Conservation (phyloP, 1,140 invertebrate genomes). For the Psix sp. region DNA sequence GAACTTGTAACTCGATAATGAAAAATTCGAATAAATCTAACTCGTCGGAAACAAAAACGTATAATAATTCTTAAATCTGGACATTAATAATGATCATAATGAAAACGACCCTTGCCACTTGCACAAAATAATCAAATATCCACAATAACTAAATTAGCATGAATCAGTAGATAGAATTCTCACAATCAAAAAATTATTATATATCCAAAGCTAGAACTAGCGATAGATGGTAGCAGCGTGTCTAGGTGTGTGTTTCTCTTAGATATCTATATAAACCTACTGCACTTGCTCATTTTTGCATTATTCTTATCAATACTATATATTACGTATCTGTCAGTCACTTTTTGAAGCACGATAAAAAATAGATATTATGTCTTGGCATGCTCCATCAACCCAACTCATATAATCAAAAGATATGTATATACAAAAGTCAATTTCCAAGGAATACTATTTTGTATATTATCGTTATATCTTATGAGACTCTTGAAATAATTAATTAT, state of each 20-base stretch:
- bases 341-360: constrained; percentile 70
- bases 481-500: too few species aligned
- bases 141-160: constrained; percentile 56
- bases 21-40: too few species aligned
- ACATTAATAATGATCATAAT: too few species aligned
- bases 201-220: constrained; percentile 64
- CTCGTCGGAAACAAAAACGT: too few species aligned
- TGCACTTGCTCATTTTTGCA: constrained; percentile 70
- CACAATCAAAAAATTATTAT: not conserved
- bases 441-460: constrained; percentile 19
- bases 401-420: constrained; percentile 39
- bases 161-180: constrained; percentile 53
- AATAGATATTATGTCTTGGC: constrained; percentile 73
- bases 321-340: constrained; percentile 31
- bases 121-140: constrained; percentile 51
- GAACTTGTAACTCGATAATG: too few species aligned
- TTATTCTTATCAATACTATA: not conserved
- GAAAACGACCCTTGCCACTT: too few species aligned
- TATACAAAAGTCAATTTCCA: too few species aligned
- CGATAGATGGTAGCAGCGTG: constrained; percentile 69
- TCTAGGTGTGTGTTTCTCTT: constrained; percentile 71
- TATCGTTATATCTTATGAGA: too few species aligned
- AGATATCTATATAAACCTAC: constrained; percentile 65
- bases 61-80: too few species aligned
- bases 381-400: constrained; percentile 64